Evolutionary conservation across 1,140 invertebrate species (phyloP), one percentile per base, ranked within the genome.

Genomic region (Drosophila kanapiae): DNA sequence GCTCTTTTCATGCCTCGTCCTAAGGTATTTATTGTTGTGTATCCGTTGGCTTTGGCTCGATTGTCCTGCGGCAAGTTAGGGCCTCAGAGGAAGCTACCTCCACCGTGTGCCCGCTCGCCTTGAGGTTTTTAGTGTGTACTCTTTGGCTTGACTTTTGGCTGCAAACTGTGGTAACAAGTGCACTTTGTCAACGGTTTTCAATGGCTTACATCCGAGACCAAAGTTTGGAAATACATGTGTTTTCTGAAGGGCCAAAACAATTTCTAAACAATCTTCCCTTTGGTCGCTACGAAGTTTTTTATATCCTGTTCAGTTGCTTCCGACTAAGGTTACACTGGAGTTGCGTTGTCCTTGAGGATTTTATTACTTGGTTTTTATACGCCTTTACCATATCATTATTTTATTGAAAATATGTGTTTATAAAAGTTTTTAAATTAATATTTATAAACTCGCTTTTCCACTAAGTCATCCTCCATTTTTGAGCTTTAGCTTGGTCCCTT

Each of bases 21-120:
- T 43, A 57, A 59, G 40, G 38, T 59, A 16, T 49, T 74, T 48
- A 54, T 68, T 69, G 49, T 76, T 75, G 49, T 35, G 48, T 61
- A 63, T 80, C 61, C 31, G n/a, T 47, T 43, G 40, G 54, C 43
- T 54, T 54, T 35, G 7, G 10, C 38, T 74, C 45, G 5, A 61
- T 71, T 71, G 48, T 33, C 27, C 56, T 37, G 48, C n/a, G 16
- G 33, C 18, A 45, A 23, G 42, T 14, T 16, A 37, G 33, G 18
- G 64, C 45, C 64, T 47, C n/a, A 7, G 23, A 42, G 29, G 27
- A n/a, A 13, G 35, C 35, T 2, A 5, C 14, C 6, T 33, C 56
- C 2, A 38, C 54, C 49, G n/a, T n/a, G n/a, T 40, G 23, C 2
- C 31, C 23, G 8, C 18, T 40, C 14, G 51, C 9, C 8, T 4